A percentile compares a stretch with the other conserved stretches of the same genome.
Conservation (phyloP, 2,888 invertebrate species). For the Phorcus lineatus region DNA sequence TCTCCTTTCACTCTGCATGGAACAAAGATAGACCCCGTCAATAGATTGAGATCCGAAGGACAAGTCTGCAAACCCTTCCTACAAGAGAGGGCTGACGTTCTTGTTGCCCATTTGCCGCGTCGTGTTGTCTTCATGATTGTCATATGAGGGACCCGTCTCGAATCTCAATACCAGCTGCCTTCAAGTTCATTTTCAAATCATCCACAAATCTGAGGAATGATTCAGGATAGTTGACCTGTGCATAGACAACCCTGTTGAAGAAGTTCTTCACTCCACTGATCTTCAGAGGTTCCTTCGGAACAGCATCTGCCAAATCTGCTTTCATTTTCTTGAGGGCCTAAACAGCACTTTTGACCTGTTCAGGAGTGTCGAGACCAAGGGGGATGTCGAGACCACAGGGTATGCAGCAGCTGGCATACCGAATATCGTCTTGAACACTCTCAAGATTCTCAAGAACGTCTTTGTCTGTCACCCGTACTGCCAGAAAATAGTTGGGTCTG, state of each 20-base stretch:
- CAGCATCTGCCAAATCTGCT: slow-evolving; percentile 51
- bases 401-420: slow-evolving; percentile 70
- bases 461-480: slow-evolving; percentile 70
- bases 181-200: slow-evolving; percentile 64
- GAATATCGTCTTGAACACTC: slow-evolving; percentile 69
- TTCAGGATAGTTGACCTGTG: slow-evolving; percentile 66
- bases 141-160: slow-evolving; percentile 76
- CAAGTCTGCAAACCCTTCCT: slow-evolving; percentile 63
- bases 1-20: slow-evolving; percentile 69
- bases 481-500: slow-evolving; percentile 75
- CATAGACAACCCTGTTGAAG: slow-evolving; percentile 74
- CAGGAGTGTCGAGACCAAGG: slow-evolving; percentile 71
- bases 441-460: slow-evolving; percentile 60
- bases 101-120: slow-evolving; percentile 66
- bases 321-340: slow-evolving; percentile 54
- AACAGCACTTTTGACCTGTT: slow-evolving; percentile 62
- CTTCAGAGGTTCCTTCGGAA: slow-evolving; percentile 55
- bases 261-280: slow-evolving; percentile 73
- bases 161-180: slow-evolving; percentile 67
- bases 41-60: slow-evolving; percentile 72
- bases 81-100: slow-evolving; percentile 70
- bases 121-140: slow-evolving; percentile 75
- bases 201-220: slow-evolving; percentile 69
- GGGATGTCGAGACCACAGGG: slow-evolving; percentile 67
- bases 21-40: slow-evolving; percentile 73